Base-by-base conservation (phyloP, 2,113 vertebrate genomes). In the Vicugna pacos region DNA sequence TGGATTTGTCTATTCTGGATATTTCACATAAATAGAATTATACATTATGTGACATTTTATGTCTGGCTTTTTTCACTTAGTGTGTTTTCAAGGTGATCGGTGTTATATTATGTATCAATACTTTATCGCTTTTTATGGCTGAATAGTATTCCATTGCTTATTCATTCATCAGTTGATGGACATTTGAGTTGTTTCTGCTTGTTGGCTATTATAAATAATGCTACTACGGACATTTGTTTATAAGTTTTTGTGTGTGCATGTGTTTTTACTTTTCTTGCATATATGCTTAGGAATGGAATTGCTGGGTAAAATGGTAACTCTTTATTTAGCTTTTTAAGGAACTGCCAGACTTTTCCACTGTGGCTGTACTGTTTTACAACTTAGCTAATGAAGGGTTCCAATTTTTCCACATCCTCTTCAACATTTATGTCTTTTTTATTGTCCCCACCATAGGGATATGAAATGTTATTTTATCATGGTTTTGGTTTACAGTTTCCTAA, bases 251-350 rank as follows among this genome's bases (percentile, higher is more conserved):
- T 87, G 16, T 65, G n/a, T 52, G 19, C 5, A 3, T 50, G 11
- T 8, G 12, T 70, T 92, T 90, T 85, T n/a, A 54, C 6, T 81
- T 94, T 26, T 64, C 56, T 64, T 52, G 26, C 28, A 10, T 35
- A 19, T 73, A 72, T 80, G 48, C 64, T 79, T 54, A 86, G 70
- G 56, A 64, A 42, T 64, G 32, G 56, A 80, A 80, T 87, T 70
- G 46, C 28, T 80, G 56, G 4, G 54, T 69, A 35, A 79, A 42
- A 52, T 42, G 62, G 13, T 77, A 85, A 81, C 7, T 79, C 26
- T 60, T 13, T 69, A 42, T 79, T 85, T 54, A 91, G 26, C 35
- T 90, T 76, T 94, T 90, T 84, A 69, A 76, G 52, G 42, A 67
- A 77, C 70, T 90, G 24, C 80, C 38, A 90, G 65, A 50, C 54